These are phyloP conservation scores for Prionailurus viverrinus DNA, from an alignment of 2,113 vertebrate genomes.

Conservation along the genomic window DNA sequence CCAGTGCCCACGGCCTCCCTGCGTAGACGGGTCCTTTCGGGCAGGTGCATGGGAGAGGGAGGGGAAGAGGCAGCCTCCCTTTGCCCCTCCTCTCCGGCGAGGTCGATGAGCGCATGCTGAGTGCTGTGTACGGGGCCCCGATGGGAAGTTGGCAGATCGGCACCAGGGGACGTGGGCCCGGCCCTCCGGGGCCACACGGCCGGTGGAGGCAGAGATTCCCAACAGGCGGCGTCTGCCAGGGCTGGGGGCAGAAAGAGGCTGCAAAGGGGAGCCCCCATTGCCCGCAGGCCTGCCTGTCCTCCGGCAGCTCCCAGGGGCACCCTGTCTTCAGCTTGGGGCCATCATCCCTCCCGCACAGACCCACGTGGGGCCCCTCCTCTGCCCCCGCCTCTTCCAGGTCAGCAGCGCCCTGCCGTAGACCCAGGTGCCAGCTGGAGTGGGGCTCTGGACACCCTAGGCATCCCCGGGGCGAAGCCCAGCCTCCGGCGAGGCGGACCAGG, in stretches of 20 bases:
- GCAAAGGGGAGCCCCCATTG: not conserved
- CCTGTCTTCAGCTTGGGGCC: not conserved
- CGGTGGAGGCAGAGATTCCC: not conserved
- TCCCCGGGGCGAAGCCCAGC: not conserved
- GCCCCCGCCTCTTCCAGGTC: not conserved
- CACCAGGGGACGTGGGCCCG: accelerated
- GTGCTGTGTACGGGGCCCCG: too few species aligned
- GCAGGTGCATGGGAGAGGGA: not conserved
- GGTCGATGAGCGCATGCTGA: not conserved
- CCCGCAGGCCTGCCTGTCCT: not conserved
- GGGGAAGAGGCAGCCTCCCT: not conserved
- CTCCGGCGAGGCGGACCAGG: not conserved
- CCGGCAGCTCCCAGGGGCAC: not conserved
- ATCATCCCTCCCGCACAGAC: not conserved
- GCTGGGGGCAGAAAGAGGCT: not conserved
- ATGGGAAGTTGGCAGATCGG: too few species aligned
- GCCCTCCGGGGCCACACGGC: not conserved
- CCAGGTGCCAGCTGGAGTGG: accelerated
- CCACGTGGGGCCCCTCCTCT: not conserved
- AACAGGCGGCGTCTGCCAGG: not conserved
- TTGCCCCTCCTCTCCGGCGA: accelerated
- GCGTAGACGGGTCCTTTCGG: too few species aligned
- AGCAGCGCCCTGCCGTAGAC: not conserved
- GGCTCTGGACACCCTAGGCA: accelerated
- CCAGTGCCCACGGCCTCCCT: not conserved